phyloP scores from a whole-genome alignment of 1,140 invertebrate species.

The Eubasilissa regina region DNA sequence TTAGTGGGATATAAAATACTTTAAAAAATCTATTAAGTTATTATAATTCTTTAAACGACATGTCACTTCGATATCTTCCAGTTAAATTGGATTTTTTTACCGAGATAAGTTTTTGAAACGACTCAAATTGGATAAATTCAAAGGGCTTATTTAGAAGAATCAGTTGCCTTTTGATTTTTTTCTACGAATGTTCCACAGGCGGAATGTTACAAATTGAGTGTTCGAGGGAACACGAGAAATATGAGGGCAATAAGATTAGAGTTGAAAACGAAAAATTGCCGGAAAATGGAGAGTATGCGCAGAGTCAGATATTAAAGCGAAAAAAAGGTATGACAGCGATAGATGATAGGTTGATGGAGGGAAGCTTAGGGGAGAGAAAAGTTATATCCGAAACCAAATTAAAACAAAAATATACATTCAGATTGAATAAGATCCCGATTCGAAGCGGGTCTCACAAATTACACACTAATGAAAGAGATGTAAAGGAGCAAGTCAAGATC shows the following conservation, averaged over 20 bases:
- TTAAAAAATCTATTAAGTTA: no score
- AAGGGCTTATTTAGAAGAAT: neutral
- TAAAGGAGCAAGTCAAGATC: no score
- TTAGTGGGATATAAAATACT: no score
- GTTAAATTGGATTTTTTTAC: no score
- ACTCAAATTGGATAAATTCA: slow-evolving; percentile 4
- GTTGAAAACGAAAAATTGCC: slow-evolving; percentile 12
- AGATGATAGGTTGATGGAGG: slow-evolving; percentile 24
- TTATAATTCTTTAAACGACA: no score
- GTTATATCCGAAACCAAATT: neutral
- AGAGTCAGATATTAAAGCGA: slow-evolving; percentile 20
- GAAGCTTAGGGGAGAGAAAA: neutral
- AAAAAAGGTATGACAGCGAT: slow-evolving; percentile 32
- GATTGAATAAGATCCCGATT: no score
- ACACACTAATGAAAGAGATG: no score
- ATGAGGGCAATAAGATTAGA: slow-evolving; percentile 31
- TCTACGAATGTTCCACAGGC: neutral
- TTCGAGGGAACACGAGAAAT: slow-evolving; percentile 10
- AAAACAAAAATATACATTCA: no score
- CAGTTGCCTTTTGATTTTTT: neutral
- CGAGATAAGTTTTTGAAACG: neutral
- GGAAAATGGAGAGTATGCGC: slow-evolving; percentile 25
- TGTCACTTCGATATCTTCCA: no score
- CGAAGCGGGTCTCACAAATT: no score
- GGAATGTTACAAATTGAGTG: slow-evolving; percentile 21